phyloP scores from a whole-genome alignment of 2,888 invertebrate genomes.

The Agrotis exclamationis region DNA sequence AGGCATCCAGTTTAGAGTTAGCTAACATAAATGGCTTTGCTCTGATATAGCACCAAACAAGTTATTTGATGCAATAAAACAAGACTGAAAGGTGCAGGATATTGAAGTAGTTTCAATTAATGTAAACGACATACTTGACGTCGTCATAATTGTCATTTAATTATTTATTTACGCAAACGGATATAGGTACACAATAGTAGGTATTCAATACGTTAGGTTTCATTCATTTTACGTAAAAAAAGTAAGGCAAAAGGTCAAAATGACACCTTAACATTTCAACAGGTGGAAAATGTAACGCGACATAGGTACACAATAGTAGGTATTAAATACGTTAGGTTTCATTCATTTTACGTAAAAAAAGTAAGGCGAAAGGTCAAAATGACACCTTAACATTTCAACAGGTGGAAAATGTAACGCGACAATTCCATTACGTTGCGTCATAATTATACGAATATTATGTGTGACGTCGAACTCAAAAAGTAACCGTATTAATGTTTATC shows the following conservation, averaged over 20 bases:
- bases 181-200: constrained; percentile 56
- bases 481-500: constrained; percentile 25
- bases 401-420: constrained; percentile 51
- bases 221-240: constrained; percentile 56
- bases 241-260: constrained; percentile 66
- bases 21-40: background rate
- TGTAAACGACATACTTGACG: constrained; percentile 22
- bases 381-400: constrained; percentile 65
- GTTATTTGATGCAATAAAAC: constrained; percentile 31
- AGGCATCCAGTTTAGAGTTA: constrained; percentile 32
- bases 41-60: constrained; percentile 13
- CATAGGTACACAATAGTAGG: constrained; percentile 50
- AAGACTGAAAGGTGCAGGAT: constrained; percentile 44
- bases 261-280: constrained; percentile 66
- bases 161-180: constrained; percentile 73
- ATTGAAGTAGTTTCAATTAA: constrained; percentile 33
- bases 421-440: constrained; percentile 64
- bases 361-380: constrained; percentile 66
- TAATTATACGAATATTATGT: constrained; percentile 50
- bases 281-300: constrained; percentile 59
- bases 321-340: constrained; percentile 66
- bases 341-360: constrained; percentile 57
- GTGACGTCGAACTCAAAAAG: constrained; percentile 61
- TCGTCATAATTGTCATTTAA: constrained; percentile 47
- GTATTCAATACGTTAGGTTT: constrained; percentile 66